Base-by-base conservation (phyloP, 2,113 vertebrate species). In the Acinonyx jubatus region DNA sequence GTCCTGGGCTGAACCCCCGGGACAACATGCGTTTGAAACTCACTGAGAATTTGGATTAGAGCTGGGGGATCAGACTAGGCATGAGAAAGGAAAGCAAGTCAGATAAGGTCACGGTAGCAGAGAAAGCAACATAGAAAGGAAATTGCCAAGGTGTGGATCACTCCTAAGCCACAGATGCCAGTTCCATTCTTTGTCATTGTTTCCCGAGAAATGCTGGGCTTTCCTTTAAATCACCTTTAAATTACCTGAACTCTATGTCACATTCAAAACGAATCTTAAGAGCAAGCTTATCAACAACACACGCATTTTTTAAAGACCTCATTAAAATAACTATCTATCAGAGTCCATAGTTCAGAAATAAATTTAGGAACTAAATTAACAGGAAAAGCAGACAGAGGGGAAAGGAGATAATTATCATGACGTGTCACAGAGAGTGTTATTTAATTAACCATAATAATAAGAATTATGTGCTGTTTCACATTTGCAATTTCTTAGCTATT, bases 361-460 rank as follows among this genome's bases (percentile, higher is more conserved):
- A 98, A 98, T 93, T 96, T 97, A 94, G 14, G 96, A 83, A 80
- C 68, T 76, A 57, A 95, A 98, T 96, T 94, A 97, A 79, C 7
- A 95, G 21, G 93, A 52, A 85, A 68, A 96, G 89, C 90, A 84
- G 97, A 73, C 74, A 45, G 94, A 83, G 86, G 80, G 71, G 95
- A 81, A 81, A 66, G 79, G 91, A 84, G 91, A 50, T 98, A 97
- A 95, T 97, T 50, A 90, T 65, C 9, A 10, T 63, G 61, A 73
- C 83, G 73, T 5, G 4, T 0, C 12, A 81, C 88, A 52, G 83
- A 89, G 78, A 90, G 81, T 78, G 96, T 97, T 97, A 65, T 92
- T 96, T 96, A 97, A 97, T 97, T 95, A 97, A 95, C 81, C 87
- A 73, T 69, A 89, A 91, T 45, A 95, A 86, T 29, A 68, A 92